Percentiles rank a stretch among this genome's conserved stretches.
Conservation (phyloP, 2,113 vertebrate species). For the Actenoides lindsayi region DNA sequence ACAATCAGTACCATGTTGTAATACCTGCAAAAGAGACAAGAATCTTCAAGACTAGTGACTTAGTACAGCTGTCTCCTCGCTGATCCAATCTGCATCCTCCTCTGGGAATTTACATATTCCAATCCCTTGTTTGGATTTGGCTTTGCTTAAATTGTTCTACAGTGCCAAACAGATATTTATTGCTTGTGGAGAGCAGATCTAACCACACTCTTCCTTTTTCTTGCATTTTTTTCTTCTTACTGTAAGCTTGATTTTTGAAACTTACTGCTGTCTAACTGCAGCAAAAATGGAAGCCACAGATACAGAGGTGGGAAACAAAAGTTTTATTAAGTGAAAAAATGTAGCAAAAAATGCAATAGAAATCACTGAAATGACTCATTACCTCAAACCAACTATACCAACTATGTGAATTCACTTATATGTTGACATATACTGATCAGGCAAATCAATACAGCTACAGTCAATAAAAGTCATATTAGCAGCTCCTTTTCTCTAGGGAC, state of each 20-base stretch:
- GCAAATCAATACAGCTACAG: background rate
- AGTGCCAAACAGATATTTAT: background rate
- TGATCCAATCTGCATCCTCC: background rate
- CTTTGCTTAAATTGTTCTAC: background rate
- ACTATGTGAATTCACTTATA: background rate
- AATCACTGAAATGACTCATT: background rate
- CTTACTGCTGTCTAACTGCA: background rate
- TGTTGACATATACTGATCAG: background rate
- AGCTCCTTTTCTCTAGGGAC: background rate
- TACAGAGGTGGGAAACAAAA: background rate
- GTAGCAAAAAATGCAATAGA: background rate
- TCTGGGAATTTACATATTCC: background rate
- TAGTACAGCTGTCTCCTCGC: background rate
- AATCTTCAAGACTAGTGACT: background rate
- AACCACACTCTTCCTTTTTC: background rate
- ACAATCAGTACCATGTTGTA: background rate
- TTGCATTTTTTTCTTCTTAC: background rate
- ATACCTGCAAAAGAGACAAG: background rate
- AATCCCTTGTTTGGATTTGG: background rate
- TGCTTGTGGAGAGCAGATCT: background rate
- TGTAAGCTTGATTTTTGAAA: background rate
- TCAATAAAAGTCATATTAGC: background rate
- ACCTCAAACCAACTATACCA: background rate
- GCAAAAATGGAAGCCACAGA: background rate
- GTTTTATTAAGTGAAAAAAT: slow-evolving; percentile 5